A percentile compares a stretch with the other conserved stretches of the same genome.
These are phyloP conservation scores for Phengaris arion DNA, from an alignment of 2,888 invertebrate genomes.

Conservation along the genomic window DNA sequence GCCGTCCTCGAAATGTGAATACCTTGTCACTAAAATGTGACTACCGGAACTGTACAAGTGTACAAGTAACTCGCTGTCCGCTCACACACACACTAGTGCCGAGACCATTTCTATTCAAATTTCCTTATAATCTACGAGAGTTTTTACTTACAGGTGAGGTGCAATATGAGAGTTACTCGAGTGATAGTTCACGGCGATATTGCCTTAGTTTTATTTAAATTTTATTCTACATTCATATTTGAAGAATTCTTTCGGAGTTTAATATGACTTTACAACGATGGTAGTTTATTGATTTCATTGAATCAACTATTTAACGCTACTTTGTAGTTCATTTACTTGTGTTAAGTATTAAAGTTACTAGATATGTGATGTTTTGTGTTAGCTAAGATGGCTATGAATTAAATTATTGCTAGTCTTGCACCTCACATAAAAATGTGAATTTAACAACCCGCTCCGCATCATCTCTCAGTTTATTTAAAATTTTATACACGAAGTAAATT, in stretches of 20 bases:
- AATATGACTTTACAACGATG: not conserved
- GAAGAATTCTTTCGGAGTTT: not conserved
- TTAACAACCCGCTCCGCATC: not conserved
- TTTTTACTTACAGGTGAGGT: constrained; percentile 28
- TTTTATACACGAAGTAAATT: constrained; percentile 12
- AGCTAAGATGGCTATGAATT: not conserved
- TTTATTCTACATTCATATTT: constrained; percentile 5
- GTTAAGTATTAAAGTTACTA: not conserved
- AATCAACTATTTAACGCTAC: not conserved
- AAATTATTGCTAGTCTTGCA: not conserved
- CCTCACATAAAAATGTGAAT: constrained; percentile 1
- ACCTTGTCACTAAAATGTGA: constrained; percentile 79
- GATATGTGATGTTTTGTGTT: not conserved
- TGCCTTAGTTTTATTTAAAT: constrained; percentile 19
- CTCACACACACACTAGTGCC: constrained; percentile 30
- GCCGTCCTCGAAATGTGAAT: constrained; percentile 79
- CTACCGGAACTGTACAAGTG: constrained; percentile 67
- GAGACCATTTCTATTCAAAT: constrained; percentile 56
- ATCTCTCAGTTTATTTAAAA: not conserved
- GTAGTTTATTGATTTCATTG: not conserved
- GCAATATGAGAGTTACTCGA: constrained; percentile 21
- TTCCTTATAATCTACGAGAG: constrained; percentile 45
- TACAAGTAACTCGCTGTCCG: constrained; percentile 56
- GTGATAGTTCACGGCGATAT: constrained; percentile 8
- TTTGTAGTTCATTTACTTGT: not conserved